Evolutionary conservation across 2,888 invertebrate genomes (phyloP), one percentile per base, ranked within the genome.

Genomic region (Coelinius sp.): DNA sequence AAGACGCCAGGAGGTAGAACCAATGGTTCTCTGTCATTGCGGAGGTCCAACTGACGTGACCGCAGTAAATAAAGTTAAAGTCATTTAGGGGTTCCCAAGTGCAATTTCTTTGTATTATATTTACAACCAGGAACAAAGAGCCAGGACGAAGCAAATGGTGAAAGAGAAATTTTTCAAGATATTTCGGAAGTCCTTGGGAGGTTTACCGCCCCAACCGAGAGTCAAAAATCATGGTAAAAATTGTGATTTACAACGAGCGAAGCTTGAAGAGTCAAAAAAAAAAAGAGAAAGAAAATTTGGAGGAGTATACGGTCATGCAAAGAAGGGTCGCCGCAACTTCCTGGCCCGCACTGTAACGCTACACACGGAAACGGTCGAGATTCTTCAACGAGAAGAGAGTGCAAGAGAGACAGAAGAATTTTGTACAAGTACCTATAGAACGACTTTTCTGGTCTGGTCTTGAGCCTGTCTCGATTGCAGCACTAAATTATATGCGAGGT

Each of bases 401-500:
- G 24, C n/a, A 14, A 22, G 17, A 64, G 14, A 44, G 22, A 24
- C 25, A 52, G 25, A 41, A 41, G 56, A 31, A 59, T 20, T 7
- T 38, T 20, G 38, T 35, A 12, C 38, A 56, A 67, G 53, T 53
- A 17, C 53, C 17, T 35, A 20, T 35, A 14, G 59, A 56, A 35
- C 35, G 35, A 41, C 41, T n/a, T 41, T 41, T 41, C n/a, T 6
- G 41, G 31, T 17, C 20, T 24, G 24, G 49, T 62, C 53, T 68
- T 69, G 64, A 77, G 74, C 74, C 75, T 73, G 75, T 77, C 76
- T 71, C 77, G 75, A 77, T 77, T 76, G 74, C 73, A 70, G 74
- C 78, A 76, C 75, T 77, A 80, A 79, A 80, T 80, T 79, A 78
- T 76, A 78, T 73, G 75, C 74, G 76, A 74, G 70, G 76, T 74